Base-by-base conservation (phyloP, 2,888 invertebrate genomes). In the Hypercompe scribonia region DNA sequence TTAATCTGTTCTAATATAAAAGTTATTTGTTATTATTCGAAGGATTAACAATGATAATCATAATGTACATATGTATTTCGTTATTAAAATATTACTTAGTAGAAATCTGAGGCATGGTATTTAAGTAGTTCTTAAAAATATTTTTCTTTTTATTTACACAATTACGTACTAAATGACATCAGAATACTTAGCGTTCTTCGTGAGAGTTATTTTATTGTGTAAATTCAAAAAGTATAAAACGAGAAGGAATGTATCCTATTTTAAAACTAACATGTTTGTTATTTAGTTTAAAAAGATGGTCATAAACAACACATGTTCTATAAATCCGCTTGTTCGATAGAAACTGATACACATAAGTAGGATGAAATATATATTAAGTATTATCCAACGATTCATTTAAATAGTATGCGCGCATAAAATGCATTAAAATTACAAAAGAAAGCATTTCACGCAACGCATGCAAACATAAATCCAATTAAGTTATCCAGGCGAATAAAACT, bases 401-500 rank as follows among this genome's bases (percentile, higher is more conserved):
- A 54, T 68, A 58, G 28, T 7, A 58, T 24, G 31, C 58, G 21
- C 42, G 10, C 63, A 70, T 46, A 33, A 42, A 67, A 58, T 50
- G 46, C 61, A 61, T 15, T 42, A 61, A 73, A 58, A 73, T 36
- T 69, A 61, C 61, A 69, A 69, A 68, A 71, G 11, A 58, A 71
- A 66, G 24, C 28, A 63, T 64, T 66, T 54, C 68, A 71, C 33
- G 42, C 42, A 39, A 70, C 31, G 42, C 75, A 75, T 68, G 63
- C 73, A 72, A 77, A 42, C 76, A 84, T 73, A 75, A 78, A 81
- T 78, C 78, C 78, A 82, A 83, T 84, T 77, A 75, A 76, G 72
- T 75, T 79, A 73, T 75, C 84, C 76, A 78, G 82, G 73, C 79
- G 79, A 84, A 75, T 77, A 84, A 83, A 83, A 79, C 78, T 81